A percentile compares a stretch with the other conserved stretches of the same genome.
phyloP scores from a whole-genome alignment of 2,113 vertebrate genomes.

The Ariopsis seemanni region DNA sequence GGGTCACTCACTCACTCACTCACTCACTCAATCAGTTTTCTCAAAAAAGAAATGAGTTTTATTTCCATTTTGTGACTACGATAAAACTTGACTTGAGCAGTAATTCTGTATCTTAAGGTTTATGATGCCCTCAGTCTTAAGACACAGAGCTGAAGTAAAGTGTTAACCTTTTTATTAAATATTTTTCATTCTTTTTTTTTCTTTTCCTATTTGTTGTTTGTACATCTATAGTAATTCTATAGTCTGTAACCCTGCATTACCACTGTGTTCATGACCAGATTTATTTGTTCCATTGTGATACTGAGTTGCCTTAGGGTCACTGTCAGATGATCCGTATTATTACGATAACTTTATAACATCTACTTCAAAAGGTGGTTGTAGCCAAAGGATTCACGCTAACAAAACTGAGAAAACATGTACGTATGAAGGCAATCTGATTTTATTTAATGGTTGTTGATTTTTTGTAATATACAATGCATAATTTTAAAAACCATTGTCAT shows the following conservation, averaged over 20 bases:
- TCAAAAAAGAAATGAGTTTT: neutral
- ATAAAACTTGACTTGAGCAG: neutral
- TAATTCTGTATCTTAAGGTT: neutral
- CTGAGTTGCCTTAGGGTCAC: conserved; percentile 67
- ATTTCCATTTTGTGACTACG: neutral
- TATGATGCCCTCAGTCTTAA: neutral
- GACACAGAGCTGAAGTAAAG: neutral
- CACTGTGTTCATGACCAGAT: conserved; percentile 49
- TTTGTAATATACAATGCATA: neutral
- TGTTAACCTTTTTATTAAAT: neutral
- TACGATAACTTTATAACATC: conserved; percentile 37
- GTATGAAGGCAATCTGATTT: conserved; percentile 37
- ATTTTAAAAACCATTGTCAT: conserved; percentile 15
- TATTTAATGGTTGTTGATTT: neutral
- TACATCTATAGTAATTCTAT: neutral
- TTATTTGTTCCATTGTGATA: conserved; percentile 45
- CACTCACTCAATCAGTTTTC: too few species aligned
- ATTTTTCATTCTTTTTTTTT: neutral
- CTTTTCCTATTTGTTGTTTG: neutral
- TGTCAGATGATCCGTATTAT: conserved; percentile 44
- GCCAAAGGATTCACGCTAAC: conserved; percentile 50
- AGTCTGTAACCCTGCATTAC: neutral
- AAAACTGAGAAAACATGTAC: conserved; percentile 26
- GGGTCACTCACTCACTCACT: neutral
- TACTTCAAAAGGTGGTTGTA: conserved; percentile 51